Evolutionary conservation across 2,888 invertebrate species (phyloP).

Genomic region (Eulithis testata): DNA sequence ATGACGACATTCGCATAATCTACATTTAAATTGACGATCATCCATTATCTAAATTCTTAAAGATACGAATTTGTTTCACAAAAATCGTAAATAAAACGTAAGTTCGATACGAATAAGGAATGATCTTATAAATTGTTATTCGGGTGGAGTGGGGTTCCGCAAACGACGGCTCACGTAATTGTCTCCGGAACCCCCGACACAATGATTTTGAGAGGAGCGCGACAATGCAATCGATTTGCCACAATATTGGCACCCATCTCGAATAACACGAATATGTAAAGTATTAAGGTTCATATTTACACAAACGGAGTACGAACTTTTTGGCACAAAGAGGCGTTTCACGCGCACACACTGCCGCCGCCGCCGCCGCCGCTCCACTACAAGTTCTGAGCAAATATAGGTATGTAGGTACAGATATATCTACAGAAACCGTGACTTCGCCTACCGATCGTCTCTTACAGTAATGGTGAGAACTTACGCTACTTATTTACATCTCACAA

Average conservation of each 20-base stretch:
- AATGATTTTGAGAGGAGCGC: slow-evolving; percentile 39
- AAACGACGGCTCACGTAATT: slow-evolving; percentile 39
- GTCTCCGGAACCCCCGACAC: slow-evolving; percentile 42
- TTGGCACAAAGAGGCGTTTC: slow-evolving; percentile 80
- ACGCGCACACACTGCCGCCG: slow-evolving; percentile 70
- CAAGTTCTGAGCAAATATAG: slow-evolving; percentile 83
- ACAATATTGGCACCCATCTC: slow-evolving; percentile 59
- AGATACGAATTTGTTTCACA: slow-evolving; percentile 39
- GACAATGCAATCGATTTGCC: slow-evolving; percentile 51
- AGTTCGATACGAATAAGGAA: slow-evolving; percentile 48
- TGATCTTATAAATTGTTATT: slow-evolving; percentile 50
- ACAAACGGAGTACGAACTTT: slow-evolving; percentile 68
- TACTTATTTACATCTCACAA: slow-evolving; percentile 82
- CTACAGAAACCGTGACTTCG: slow-evolving; percentile 74
- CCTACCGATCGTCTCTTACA: slow-evolving; percentile 68
- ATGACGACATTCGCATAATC: slow-evolving; percentile 51
- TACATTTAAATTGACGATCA: slow-evolving; percentile 62
- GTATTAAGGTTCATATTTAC: slow-evolving; percentile 66
- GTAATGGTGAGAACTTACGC: slow-evolving; percentile 77
- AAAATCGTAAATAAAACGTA: slow-evolving; percentile 47
- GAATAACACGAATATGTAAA: slow-evolving; percentile 60
- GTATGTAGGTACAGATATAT: slow-evolving; percentile 75
- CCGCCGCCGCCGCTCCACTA: slow-evolving; percentile 55
- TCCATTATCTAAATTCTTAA: slow-evolving; percentile 50
- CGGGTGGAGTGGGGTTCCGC: slow-evolving; percentile 39